A percentile compares a stretch with the other conserved stretches of the same genome.
Evolutionary conservation across 1,140 invertebrate genomes (phyloP).

Genomic region (Acromyrmex charruanus): DNA sequence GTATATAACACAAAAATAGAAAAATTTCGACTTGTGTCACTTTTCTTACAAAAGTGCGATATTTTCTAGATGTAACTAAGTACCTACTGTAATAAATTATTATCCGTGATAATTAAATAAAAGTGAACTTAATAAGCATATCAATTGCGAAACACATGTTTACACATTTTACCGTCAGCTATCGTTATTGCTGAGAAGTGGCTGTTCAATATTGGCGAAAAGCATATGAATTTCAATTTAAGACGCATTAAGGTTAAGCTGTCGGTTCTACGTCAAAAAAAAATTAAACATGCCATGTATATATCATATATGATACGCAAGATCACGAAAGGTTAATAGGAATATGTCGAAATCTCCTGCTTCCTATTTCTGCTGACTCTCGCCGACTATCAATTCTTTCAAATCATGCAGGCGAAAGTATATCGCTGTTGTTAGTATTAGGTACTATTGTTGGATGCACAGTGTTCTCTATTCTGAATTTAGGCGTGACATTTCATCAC

Average conservation of each 20-base stretch:
- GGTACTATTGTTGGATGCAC: not conserved
- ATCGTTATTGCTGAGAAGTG: not conserved
- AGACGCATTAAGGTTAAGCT: constrained; percentile 25
- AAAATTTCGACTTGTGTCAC: too few species aligned
- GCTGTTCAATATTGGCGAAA: not conserved
- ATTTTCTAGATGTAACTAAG: not conserved
- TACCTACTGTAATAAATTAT: not conserved
- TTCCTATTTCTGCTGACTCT: constrained; percentile 51
- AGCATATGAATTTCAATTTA: constrained; percentile 52
- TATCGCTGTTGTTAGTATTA: not conserved
- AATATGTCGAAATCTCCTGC: constrained; percentile 51
- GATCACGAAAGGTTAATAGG: constrained; percentile 40
- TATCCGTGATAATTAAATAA: not conserved
- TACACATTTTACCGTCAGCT: constrained; percentile 18
- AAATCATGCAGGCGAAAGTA: not conserved
- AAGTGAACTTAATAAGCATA: not conserved
- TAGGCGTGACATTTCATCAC: not conserved
- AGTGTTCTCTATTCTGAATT: not conserved
- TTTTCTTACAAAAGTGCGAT: not conserved
- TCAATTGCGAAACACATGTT: not conserved
- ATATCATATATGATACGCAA: constrained; percentile 28
- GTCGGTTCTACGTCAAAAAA: constrained; percentile 14
- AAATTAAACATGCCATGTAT: constrained; percentile 30
- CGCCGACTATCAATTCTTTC: constrained; percentile 27
- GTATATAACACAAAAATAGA: too few species aligned